phyloP scores from a whole-genome alignment of 37 sponge, comb jelly and placozoan species.

The Oscarella lobularis region DNA sequence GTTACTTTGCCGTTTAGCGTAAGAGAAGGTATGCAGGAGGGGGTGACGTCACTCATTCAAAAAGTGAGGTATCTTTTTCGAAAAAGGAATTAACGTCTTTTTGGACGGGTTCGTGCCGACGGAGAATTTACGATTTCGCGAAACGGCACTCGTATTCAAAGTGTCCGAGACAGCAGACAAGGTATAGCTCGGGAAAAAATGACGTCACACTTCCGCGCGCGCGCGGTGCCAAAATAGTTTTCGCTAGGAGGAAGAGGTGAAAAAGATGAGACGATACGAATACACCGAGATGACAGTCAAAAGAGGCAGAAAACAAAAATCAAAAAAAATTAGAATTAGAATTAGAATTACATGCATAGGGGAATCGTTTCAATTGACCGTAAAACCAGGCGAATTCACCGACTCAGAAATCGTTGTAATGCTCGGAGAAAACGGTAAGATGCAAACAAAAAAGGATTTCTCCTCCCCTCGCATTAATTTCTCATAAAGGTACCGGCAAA shows the following conservation, averaged over 20 bases:
- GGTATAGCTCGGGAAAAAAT: constrained; percentile 7
- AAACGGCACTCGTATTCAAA: constrained; percentile 84
- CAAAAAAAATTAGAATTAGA: no score
- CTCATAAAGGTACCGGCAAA: constrained; percentile 66
- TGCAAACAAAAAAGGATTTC: no score
- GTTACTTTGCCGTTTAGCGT: constrained; percentile 97
- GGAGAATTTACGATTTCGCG: constrained; percentile 92
- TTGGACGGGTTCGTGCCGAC: constrained; percentile 97
- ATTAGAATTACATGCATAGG: no score
- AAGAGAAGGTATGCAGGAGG: constrained; percentile 58
- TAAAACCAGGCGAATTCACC: constrained; percentile 79
- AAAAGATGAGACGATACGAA: constrained; percentile 63
- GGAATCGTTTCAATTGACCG: constrained; percentile 25
- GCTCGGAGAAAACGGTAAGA: constrained; percentile 90
- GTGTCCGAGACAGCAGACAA: constrained; percentile 87
- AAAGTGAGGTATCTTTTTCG: neutral
- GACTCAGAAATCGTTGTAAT: constrained; percentile 98
- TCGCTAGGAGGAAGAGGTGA: constrained; percentile 54
- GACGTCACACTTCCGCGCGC: neutral
- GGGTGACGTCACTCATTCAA: neutral
- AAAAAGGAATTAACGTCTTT: constrained; percentile 89
- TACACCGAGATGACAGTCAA: constrained; percentile 85
- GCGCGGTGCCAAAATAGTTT: neutral
- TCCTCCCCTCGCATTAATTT: neutral
- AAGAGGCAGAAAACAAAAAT: no score